These are phyloP conservation scores for Poicephalus gulielmi DNA, from an alignment of 2,113 vertebrate species.

Conservation along the genomic window DNA sequence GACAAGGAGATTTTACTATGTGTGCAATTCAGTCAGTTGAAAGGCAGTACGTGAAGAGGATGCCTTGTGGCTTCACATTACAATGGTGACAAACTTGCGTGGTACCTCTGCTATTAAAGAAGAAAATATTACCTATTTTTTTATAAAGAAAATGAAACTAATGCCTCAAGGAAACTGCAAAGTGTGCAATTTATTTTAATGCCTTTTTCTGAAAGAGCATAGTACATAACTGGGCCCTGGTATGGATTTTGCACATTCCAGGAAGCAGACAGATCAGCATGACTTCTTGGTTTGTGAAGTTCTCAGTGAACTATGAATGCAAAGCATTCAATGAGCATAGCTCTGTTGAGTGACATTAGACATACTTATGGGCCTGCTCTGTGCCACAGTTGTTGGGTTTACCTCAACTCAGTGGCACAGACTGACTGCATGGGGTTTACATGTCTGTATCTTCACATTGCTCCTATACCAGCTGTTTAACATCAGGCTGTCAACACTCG, in stretches of 20 bases:
- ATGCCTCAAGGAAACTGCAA: neutral
- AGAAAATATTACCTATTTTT: neutral
- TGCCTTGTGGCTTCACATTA: neutral
- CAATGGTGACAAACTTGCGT: neutral
- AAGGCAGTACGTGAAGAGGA: neutral
- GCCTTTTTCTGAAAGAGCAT: neutral
- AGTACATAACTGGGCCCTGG: neutral
- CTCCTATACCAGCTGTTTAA: neutral
- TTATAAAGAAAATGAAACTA: neutral
- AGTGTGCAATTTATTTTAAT: neutral
- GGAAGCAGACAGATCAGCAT: neutral
- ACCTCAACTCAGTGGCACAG: neutral
- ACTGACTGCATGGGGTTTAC: neutral
- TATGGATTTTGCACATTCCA: neutral
- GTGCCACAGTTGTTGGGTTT: fast-evolving
- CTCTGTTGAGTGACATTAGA: neutral
- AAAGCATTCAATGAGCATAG: fast-evolving
- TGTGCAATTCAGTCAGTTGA: neutral
- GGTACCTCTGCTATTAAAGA: neutral
- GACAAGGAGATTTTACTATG: neutral
- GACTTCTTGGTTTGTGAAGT: neutral
- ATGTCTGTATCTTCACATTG: neutral
- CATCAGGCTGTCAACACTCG: neutral
- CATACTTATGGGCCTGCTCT: neutral
- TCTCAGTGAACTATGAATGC: neutral